phyloP scores from a whole-genome alignment of 2,888 invertebrate species.

The Helicoverpa assulta region DNA sequence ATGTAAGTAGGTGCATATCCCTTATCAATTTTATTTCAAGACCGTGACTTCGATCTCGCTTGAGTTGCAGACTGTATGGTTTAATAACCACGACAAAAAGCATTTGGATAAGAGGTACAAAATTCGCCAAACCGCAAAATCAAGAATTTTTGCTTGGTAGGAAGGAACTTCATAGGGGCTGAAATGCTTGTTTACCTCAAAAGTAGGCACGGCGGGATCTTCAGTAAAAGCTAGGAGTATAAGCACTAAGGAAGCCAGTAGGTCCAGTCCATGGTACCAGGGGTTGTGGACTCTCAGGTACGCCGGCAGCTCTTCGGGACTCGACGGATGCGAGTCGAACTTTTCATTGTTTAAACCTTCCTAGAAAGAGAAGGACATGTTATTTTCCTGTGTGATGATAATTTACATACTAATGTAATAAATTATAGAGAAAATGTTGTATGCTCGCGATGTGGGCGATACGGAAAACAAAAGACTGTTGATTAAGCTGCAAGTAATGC shows the following conservation, averaged over 20 bases:
- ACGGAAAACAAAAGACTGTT: neutral
- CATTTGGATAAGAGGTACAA: neutral
- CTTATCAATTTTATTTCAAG: neutral
- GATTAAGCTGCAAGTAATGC: neutral
- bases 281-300: constrained; percentile 96
- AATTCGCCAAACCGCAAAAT: too few species aligned
- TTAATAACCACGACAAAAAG: neutral
- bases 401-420: neutral
- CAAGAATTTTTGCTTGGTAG: neutral
- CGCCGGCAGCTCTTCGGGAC: constrained; percentile 95
- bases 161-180: neutral
- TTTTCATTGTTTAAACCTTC: constrained; percentile 98
- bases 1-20: neutral
- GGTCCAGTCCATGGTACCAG: constrained; percentile 96
- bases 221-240: constrained; percentile 94
- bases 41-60: neutral
- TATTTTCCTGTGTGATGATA: neutral
- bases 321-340: constrained; percentile 96
- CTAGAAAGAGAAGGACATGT: constrained; percentile 82
- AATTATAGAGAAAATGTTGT: neutral
- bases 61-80: neutral
- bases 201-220: constrained; percentile 94
- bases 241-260: constrained; percentile 93
- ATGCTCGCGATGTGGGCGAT: neutral
- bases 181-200: constrained; percentile 86